Base-by-base conservation (phyloP, 2,797 vertebrate genomes). In the Smutsia temminckii region DNA sequence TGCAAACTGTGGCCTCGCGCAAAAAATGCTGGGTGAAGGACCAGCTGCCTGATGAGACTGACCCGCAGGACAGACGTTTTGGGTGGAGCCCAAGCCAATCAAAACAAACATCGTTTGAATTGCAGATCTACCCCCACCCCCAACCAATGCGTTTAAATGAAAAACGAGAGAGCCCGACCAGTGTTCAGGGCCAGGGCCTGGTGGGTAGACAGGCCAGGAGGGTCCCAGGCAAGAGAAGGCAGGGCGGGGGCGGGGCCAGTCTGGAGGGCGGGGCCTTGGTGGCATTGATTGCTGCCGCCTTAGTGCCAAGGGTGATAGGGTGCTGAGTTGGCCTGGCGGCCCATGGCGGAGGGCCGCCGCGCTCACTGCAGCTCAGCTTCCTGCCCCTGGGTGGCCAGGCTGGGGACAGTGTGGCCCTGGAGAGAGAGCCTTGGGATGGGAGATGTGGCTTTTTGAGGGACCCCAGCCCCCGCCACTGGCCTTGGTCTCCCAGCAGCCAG, bases 291-390 rank as follows among this genome's bases (percentile, higher is more conserved):
- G 97, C 96, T 86, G 96, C 81, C 96, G 90, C 97, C 96, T 98
- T 97, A 91, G 97, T 97, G 97, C 95, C 97, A 98, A 97, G 98
- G 97, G 97, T 93, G 97, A 95, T 98, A 97, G 0, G 95, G 98
- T 99, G 99, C 99, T 99, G 99, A 99, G 98, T 99, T 99, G 99
- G 99, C 97, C 96, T 94, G 97, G 97, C 98, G 7, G 63, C 85
- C 96, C 97, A 98, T 98, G 99, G 99, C 99, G 98, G 99, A 97
- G 98, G 98, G 98, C 98, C 98, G 72, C 25, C 0, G 0, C 0
- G 5, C 98, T 98, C 98, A 98, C 98, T 98, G 98, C 98, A 98
- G 98, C 99, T 98, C 99, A 98, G 61, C 57, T 69, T 27, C 97
- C 97, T 89, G 96, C 97, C 95, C 97, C 95, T 93, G 93, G 97